Conservation (phyloP, 2,888 invertebrate genomes). For the Strigamia maritima region DNA sequence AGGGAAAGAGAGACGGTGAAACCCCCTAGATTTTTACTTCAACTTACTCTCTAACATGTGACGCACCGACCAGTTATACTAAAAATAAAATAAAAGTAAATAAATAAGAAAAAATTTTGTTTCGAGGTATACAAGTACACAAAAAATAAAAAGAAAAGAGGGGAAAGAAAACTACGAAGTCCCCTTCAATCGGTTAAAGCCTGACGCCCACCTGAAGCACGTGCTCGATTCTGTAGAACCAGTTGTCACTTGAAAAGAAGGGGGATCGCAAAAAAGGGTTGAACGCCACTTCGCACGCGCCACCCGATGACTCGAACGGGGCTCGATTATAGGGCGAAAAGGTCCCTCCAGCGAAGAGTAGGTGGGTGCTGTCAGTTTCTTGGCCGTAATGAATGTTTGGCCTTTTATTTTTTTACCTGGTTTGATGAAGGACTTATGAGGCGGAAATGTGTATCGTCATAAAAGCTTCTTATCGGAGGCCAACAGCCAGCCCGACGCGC, state of each 20-base stretch:
- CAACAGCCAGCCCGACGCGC: neutral
- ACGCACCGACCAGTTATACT: too few relatives aligned
- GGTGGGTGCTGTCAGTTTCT: neutral
- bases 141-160: neutral
- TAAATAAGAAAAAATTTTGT: too few relatives aligned
- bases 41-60: too few relatives aligned
- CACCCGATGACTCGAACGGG: constrained; percentile 7
- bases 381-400: neutral
- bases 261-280: constrained; percentile 5
- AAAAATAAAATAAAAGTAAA: too few relatives aligned
- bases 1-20: neutral
- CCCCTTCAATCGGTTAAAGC: neutral
- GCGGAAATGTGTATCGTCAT: constrained; percentile 5
- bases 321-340: constrained; percentile 1
- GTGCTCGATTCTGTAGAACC: constrained; percentile 10
- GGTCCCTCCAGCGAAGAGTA: neutral
- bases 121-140: neutral
- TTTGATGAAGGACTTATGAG: neutral
- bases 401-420: constrained; percentile 4
- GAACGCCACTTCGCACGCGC: constrained; percentile 10
- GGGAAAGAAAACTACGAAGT: neutral
- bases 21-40: too few relatives aligned
- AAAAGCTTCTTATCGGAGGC: neutral
- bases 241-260: constrained; percentile 15
- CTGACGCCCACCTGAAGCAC: constrained; percentile 15